phyloP scores from a whole-genome alignment of 2,113 vertebrate species.

The Mungos mungo region DNA sequence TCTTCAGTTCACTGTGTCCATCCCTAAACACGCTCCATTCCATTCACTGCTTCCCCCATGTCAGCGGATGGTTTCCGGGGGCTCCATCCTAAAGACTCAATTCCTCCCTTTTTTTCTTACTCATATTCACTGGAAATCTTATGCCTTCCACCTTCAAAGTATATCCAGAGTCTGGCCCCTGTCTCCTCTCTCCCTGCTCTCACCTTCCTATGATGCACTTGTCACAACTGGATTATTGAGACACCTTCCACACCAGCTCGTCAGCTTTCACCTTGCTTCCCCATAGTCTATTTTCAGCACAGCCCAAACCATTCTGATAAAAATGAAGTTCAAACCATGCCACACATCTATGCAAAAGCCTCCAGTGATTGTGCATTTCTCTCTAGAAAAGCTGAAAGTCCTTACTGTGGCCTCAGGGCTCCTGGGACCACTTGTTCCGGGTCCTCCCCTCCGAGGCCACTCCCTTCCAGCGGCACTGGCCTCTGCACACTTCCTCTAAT shows the following conservation, averaged over 20 bases:
- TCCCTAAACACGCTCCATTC: neutral
- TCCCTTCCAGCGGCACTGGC: neutral
- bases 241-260: neutral
- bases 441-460: neutral
- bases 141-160: neutral
- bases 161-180: neutral
- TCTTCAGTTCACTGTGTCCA: neutral
- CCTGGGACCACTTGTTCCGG: neutral
- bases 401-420: neutral
- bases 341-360: neutral
- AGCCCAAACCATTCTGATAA: neutral
- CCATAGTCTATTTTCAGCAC: neutral
- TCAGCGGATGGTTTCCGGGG: neutral
- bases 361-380: neutral
- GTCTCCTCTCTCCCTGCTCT: accelerated
- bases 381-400: neutral
- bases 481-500: neutral
- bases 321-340: neutral
- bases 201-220: neutral
- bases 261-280: neutral
- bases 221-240: accelerated
- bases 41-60: too few relatives aligned
- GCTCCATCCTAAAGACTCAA: neutral
- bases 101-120: neutral
- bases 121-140: neutral